These are phyloP conservation scores for Dallia pectoralis DNA, from an alignment of 2,797 vertebrate species.

Conservation along the genomic window DNA sequence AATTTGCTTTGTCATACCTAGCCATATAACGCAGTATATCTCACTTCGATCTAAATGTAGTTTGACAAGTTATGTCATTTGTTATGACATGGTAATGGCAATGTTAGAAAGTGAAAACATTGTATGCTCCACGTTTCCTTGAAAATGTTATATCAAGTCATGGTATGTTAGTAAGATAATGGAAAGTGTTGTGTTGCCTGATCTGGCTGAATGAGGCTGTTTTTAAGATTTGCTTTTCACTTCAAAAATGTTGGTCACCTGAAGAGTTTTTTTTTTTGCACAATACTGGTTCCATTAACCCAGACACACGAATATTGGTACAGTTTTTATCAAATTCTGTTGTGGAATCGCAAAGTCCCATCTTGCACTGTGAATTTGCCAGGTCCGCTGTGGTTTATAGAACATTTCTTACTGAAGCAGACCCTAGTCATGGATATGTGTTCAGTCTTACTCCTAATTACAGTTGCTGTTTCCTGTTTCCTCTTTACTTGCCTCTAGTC, in stretches of 20 bases:
- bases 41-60: too few relatives aligned
- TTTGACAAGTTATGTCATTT: too few relatives aligned
- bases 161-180: conserved; percentile 48
- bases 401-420: conserved; percentile 35
- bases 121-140: too few relatives aligned
- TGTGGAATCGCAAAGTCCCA: conserved; percentile 40
- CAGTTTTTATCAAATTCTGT: not conserved
- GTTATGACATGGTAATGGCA: too few relatives aligned
- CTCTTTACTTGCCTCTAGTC: conserved; percentile 47
- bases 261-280: not conserved
- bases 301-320: not conserved
- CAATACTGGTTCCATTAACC: not conserved
- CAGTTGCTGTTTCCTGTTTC: conserved; percentile 49
- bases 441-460: conserved; percentile 68
- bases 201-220: not conserved
- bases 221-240: not conserved
- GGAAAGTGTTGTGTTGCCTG: conserved; percentile 40
- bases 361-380: conserved; percentile 13
- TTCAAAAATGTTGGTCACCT: not conserved
- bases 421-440: conserved; percentile 53
- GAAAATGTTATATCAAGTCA: not conserved
- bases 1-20: too few relatives aligned
- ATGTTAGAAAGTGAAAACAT: too few relatives aligned
- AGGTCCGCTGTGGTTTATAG: conserved; percentile 10
- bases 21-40: too few relatives aligned